Percentiles rank a stretch among this genome's conserved stretches.
phyloP scores from a whole-genome alignment of 2,113 vertebrate genomes.

The Grus americana region DNA sequence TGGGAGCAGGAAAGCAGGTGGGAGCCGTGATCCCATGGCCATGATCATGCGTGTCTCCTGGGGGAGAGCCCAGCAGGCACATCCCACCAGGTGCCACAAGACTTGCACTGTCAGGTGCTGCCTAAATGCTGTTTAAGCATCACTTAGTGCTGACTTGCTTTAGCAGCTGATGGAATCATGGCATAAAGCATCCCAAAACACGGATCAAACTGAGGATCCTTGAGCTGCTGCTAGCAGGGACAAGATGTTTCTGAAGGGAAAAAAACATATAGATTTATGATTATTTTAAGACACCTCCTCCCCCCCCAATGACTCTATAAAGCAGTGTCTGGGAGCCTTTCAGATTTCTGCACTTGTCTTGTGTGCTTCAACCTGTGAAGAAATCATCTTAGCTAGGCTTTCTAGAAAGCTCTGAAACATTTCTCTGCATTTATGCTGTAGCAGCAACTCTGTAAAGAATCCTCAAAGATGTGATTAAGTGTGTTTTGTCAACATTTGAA shows the following conservation, averaged over 20 bases:
- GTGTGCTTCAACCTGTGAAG: neutral
- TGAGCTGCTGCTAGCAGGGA: neutral
- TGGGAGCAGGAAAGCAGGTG: neutral
- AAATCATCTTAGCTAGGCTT: neutral
- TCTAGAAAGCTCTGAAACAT: neutral
- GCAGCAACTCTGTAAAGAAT: neutral
- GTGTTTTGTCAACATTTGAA: neutral
- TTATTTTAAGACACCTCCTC: neutral
- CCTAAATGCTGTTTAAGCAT: neutral
- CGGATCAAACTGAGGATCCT: neutral
- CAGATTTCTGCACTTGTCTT: neutral
- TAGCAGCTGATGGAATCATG: neutral
- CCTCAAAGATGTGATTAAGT: neutral
- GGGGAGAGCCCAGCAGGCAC: neutral
- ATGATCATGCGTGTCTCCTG: accelerated
- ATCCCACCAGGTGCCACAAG: neutral
- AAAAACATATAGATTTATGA: neutral
- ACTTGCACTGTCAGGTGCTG: neutral
- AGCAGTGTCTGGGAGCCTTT: neutral
- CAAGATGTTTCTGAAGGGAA: neutral
- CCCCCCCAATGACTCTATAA: neutral
- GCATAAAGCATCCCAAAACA: neutral
- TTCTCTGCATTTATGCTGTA: neutral
- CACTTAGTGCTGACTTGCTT: neutral
- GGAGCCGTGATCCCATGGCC: accelerated